Conservation (phyloP, 1,140 invertebrate genomes). For the Bombus pyrosoma region DNA sequence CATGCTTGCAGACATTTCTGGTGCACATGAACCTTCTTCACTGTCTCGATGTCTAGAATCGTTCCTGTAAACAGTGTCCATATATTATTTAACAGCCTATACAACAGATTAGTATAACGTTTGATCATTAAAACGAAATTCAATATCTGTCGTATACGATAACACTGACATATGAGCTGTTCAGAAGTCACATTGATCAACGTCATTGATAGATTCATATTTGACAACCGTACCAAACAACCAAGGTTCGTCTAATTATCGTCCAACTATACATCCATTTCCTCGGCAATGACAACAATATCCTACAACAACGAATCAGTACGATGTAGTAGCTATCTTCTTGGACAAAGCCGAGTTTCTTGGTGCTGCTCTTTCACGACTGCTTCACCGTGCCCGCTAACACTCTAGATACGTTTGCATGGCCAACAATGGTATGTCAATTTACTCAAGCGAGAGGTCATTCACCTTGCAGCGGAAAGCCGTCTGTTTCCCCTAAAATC, state of each 20-base stretch:
- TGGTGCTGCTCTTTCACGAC: neutral
- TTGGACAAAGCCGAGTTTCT: conserved; percentile 1
- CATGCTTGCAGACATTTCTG: too few relatives aligned
- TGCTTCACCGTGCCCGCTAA: neutral
- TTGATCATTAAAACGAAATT: too few relatives aligned
- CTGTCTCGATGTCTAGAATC: too few relatives aligned
- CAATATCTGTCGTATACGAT: too few relatives aligned
- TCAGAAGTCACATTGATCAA: too few relatives aligned
- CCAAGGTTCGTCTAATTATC: neutral
- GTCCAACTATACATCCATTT: neutral
- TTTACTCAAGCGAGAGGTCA: neutral
- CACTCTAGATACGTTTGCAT: conserved; percentile 1
- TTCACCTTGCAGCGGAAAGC: neutral
- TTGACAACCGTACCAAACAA: neutral
- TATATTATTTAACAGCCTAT: too few relatives aligned
- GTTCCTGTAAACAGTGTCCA: too few relatives aligned
- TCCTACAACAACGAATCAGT: neutral
- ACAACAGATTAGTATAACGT: too few relatives aligned
- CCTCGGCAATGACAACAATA: neutral
- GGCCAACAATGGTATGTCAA: neutral
- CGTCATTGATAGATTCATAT: neutral
- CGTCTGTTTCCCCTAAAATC: conserved; percentile 31
- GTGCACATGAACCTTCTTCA: too few relatives aligned
- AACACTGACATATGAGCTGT: too few relatives aligned
- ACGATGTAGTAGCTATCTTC: neutral